Base-by-base conservation (phyloP, 2,888 invertebrate species). In the Lordiphosa andalusiaca region DNA sequence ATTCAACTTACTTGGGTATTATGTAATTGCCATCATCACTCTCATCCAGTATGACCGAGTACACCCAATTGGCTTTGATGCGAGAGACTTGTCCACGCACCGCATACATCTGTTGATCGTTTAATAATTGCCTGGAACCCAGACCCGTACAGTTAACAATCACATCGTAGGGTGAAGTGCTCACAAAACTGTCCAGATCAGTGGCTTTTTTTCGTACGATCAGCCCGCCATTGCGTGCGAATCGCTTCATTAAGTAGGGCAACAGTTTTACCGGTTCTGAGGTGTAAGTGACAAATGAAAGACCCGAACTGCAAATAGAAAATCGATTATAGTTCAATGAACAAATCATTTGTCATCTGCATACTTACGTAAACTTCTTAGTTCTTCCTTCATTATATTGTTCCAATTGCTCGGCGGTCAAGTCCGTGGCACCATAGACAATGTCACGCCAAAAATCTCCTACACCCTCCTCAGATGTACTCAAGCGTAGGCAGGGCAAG, bases 111-210 rank as follows among this genome's bases (percentile, higher is more conserved):
- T 86, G 84, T 0, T 87, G 70, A 90, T 96, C 96, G 0, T 91
- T 90, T 0, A 93, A 91, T 0, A 96, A 86, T 6, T 90, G 67
- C 68, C 90, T 90, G 0, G 96, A 92, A 1, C 92, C 93, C 0
- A 96, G 82, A 0, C 88, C 96, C 1, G 93, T 91, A 73, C 96
- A 96, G 87, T 96, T 96, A 40, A 96, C 91, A n/a, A 96, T 90
- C 0, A 95, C 90, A 84, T 95, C 93, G 76, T 90, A 93, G 0
- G 88, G 87, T 0, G 76, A 76, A 0, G 70, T 71, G 0, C 51
- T 38, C 0, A 88, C 72, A 13, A 92, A 86, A 33, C 91, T 90
- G 4, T 92, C 86, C 0, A 94, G 85, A 48, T 90, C 86, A 9
- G 91, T 89, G 4, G 95, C 88, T 71, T 90, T 91, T 68, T 90